phyloP scores from a whole-genome alignment of 2,797 vertebrate genomes.

The Poecilia gillii region DNA sequence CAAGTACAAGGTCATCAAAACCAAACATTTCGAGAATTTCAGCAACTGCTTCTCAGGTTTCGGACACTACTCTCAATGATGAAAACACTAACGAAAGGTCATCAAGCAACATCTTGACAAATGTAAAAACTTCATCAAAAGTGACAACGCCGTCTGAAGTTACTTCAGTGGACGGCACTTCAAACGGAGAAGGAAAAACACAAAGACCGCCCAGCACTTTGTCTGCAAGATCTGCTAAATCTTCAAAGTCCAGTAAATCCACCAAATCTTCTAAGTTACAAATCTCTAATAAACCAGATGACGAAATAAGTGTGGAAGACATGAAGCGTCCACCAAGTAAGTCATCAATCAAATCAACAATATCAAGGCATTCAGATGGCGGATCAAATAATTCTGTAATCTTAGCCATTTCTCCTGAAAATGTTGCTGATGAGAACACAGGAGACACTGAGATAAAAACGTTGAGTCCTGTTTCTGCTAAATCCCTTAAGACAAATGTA shows the following conservation, averaged over 20 bases:
- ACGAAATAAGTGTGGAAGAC: slow-evolving; percentile 21
- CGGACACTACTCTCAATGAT: not conserved
- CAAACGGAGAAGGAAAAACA: not conserved
- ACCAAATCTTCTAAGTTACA: slow-evolving; percentile 43
- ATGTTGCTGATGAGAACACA: slow-evolving; percentile 2
- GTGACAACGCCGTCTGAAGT: not conserved
- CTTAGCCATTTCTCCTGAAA: slow-evolving; percentile 21
- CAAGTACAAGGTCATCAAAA: not conserved
- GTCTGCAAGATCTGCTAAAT: slow-evolving; percentile 60
- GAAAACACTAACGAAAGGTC: not conserved
- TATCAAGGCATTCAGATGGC: slow-evolving; percentile 53
- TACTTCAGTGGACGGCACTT: not conserved
- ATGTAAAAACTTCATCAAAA: not conserved
- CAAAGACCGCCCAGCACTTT: slow-evolving; percentile 34
- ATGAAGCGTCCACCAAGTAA: slow-evolving; percentile 34
- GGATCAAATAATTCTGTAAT: slow-evolving; percentile 47
- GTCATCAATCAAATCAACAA: slow-evolving; percentile 54
- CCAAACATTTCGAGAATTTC: not conserved
- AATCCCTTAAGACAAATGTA: slow-evolving; percentile 58
- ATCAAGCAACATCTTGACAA: slow-evolving; percentile 33
- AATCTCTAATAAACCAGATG: not conserved
- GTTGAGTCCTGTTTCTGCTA: slow-evolving; percentile 47
- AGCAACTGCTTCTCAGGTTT: not conserved
- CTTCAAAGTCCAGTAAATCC: slow-evolving; percentile 48
- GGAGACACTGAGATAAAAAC: slow-evolving; percentile 30